A percentile compares a stretch with the other conserved stretches of the same genome.
Evolutionary conservation across 2,888 invertebrate species (phyloP).

Genomic region (Crepidodera aurea): DNA sequence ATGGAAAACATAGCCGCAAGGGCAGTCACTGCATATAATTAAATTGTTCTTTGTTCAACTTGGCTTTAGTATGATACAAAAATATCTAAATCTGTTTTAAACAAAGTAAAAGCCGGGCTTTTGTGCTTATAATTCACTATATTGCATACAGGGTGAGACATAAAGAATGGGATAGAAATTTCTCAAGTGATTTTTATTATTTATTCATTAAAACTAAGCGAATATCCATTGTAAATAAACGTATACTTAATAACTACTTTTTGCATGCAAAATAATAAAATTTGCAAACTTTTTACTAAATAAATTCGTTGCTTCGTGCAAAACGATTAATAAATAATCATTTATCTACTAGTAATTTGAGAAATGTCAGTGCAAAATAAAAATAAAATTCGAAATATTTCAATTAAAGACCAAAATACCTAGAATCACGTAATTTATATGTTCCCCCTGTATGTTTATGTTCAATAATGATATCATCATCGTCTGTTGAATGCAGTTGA

Average conservation of each 20-base stretch:
- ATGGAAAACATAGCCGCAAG: too few species aligned
- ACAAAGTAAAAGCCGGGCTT: too few species aligned
- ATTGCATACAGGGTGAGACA: too few species aligned
- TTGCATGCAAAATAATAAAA: constrained; percentile 8
- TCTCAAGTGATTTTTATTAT: too few species aligned
- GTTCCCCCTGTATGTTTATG: constrained; percentile 65
- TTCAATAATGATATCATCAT: constrained; percentile 65
- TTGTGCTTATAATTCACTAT: too few species aligned
- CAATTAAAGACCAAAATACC: constrained; percentile 61
- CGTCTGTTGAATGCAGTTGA: constrained; percentile 62
- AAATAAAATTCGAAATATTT: neutral
- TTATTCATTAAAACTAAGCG: too few species aligned
- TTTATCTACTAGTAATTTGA: constrained; percentile 3
- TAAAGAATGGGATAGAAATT: too few species aligned
- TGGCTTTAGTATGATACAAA: too few species aligned
- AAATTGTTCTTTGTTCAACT: too few species aligned
- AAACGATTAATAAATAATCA: constrained; percentile 1
- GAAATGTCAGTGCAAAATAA: constrained; percentile 8
- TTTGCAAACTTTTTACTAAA: neutral
- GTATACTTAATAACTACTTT: neutral
- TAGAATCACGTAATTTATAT: constrained; percentile 78
- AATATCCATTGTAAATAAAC: too few species aligned
- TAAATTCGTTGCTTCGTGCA: constrained; percentile 6
- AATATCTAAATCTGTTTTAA: too few species aligned
- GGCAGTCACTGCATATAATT: too few species aligned